Base-by-base conservation (phyloP, 2,888 invertebrate genomes). In the Tanypteryx hageni region DNA sequence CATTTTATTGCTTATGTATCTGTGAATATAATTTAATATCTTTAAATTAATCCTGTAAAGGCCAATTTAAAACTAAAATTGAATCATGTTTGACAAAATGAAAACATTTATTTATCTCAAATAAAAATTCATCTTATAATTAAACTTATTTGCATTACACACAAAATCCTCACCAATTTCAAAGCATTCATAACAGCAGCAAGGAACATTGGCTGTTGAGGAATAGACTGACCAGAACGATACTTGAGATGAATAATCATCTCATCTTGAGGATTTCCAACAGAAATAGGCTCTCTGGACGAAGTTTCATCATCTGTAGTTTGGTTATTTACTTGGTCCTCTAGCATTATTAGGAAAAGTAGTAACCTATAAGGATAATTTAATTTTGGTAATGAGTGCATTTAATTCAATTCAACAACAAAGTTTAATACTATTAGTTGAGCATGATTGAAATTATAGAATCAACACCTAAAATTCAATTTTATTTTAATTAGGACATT, bases 161-260 rank as follows among this genome's bases (percentile, higher is more conserved):
- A 44, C 5, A 44, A 10, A 44, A 57, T 81, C 61, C 93, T 93
- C 83, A 94, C 95, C 94, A 96, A 95, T 94, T 97, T 97, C 92
- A 98, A 95, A 8, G 98, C 98, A 94, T 97, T 97, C 93, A 98
- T 95, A 92, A 98, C 96, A 58, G 98, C 97, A 31, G 97, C 96
- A 59, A 98, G 95, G 94, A 98, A 98, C 96, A 98, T 97, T 58
- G 97, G 97, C 94, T 98, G 98, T 94, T 98, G 97, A 68, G 97
- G 97, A 93, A 97, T 97, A 76, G 97, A 95, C 92, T 96, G 96
- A 81, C 97, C 96, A 31, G 96, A 96, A 91, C 96, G 94, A 94
- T 97, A 97, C 93, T 97, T 96, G 7, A 97, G 95, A 93, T 96
- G 96, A 83, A 95, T 59, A 22, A 92, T 81, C 31, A 93, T 56